phyloP scores from a whole-genome alignment of 2,113 vertebrate species.

The Pseudorectes ferrugineus region DNA sequence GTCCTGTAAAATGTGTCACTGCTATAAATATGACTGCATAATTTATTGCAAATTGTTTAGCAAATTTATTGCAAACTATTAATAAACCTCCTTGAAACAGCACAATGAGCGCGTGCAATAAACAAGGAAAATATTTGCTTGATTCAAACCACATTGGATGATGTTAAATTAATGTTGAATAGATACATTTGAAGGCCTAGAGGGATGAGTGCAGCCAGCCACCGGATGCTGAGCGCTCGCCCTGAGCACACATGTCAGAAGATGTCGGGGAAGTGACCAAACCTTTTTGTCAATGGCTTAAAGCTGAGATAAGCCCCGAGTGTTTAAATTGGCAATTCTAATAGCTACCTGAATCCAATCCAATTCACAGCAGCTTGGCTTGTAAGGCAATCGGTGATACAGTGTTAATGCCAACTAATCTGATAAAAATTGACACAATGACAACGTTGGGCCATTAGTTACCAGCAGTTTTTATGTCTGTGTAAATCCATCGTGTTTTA shows the following conservation, averaged over 20 bases:
- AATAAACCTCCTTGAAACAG: constrained; percentile 67
- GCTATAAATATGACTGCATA: constrained; percentile 71
- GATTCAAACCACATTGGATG: constrained; percentile 70
- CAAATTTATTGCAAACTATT: constrained; percentile 73
- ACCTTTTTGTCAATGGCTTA: constrained; percentile 64
- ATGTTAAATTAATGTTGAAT: constrained; percentile 57
- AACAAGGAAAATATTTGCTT: constrained; percentile 72
- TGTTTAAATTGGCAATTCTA: constrained; percentile 59
- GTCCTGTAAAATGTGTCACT: constrained; percentile 70
- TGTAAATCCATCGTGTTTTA: constrained; percentile 57
- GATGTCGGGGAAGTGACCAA: constrained; percentile 43
- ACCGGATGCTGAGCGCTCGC: constrained; percentile 8
- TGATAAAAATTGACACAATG: constrained; percentile 64
- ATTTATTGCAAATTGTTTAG: constrained; percentile 72
- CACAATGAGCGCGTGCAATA: constrained; percentile 61
- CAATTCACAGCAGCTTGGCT: constrained; percentile 38
- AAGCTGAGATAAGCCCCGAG: constrained; percentile 31
- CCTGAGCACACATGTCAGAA: constrained; percentile 47
- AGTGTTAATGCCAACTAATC: constrained; percentile 61
- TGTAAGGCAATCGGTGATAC: constrained; percentile 62
- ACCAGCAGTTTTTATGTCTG: constrained; percentile 57
- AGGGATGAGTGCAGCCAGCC: constrained; percentile 23
- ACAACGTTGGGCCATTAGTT: constrained; percentile 45
- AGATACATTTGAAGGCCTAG: constrained; percentile 51
- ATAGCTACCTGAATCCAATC: constrained; percentile 63